These are phyloP conservation scores for Clepsis dumicolana DNA, from an alignment of 2,888 invertebrate genomes.

Conservation along the genomic window DNA sequence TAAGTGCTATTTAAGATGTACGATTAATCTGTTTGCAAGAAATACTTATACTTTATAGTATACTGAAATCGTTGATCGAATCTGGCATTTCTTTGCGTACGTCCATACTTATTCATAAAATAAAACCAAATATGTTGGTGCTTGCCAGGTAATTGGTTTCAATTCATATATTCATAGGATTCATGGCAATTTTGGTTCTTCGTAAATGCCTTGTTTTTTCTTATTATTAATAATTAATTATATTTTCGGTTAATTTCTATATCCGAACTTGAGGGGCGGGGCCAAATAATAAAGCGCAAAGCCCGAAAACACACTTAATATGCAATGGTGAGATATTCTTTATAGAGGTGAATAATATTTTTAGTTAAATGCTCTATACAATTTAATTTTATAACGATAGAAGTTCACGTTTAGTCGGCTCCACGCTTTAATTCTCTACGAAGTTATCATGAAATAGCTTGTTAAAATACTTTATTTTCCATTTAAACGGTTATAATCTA, in stretches of 20 bases:
- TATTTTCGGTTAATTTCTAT: slow-evolving; percentile 28
- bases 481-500: not conserved
- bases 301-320: not conserved
- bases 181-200: not conserved
- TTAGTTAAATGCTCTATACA: not conserved
- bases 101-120: no score
- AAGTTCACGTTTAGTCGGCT: not conserved
- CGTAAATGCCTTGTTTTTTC: not conserved
- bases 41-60: not conserved
- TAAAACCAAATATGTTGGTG: no score
- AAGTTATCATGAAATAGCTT: not conserved
- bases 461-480: not conserved
- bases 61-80: not conserved
- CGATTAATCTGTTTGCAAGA: not conserved
- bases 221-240: not conserved
- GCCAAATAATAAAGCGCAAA: not conserved
- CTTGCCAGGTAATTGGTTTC: no score
- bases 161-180: no score
- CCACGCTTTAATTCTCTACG: not conserved
- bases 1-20: slow-evolving; percentile 5
- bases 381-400: not conserved
- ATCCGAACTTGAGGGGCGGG: slow-evolving; percentile 2
- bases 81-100: no score
- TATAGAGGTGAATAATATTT: not conserved
- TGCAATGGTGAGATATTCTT: not conserved